Conservation (phyloP, 1,140 invertebrate species). For the Campoletis sonorensis region DNA sequence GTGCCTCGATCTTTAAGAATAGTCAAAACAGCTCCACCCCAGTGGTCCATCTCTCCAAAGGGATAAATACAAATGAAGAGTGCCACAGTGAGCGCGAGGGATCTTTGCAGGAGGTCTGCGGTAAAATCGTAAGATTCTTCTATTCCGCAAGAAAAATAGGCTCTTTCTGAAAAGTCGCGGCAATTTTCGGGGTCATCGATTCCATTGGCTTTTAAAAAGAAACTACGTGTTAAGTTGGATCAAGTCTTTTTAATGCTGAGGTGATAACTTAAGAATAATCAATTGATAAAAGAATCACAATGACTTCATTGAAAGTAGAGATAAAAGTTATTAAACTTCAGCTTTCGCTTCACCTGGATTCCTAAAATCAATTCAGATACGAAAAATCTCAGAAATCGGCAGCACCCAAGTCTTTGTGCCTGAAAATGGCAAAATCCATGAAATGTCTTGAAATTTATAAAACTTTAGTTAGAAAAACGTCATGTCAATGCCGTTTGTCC, state of each 20-base stretch:
- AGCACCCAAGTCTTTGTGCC: no score
- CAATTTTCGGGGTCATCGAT: not conserved
- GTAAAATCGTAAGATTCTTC: slow-evolving; percentile 51
- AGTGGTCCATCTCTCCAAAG: slow-evolving; percentile 39
- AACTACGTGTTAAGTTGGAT: not conserved
- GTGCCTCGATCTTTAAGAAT: slow-evolving; percentile 41
- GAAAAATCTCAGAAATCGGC: no score
- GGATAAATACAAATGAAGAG: slow-evolving; percentile 46
- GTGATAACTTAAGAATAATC: not conserved
- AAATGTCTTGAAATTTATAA: not conserved
- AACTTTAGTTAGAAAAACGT: not conserved
- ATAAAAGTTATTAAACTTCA: no score
- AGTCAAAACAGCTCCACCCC: slow-evolving; percentile 64
- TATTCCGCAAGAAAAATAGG: slow-evolving; percentile 22
- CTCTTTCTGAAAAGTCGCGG: not conserved
- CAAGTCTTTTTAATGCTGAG: not conserved
- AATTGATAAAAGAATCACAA: not conserved
- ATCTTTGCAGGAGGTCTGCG: slow-evolving; percentile 26
- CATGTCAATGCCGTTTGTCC: no score
- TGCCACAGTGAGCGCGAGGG: slow-evolving; percentile 36
- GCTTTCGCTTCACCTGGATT: no score
- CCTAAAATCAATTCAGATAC: no score
- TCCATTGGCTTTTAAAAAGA: not conserved
- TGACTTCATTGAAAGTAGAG: not conserved
- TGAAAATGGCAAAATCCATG: not conserved